Conservation (phyloP, 2,888 invertebrate species). For the Alsophila aescularia region DNA sequence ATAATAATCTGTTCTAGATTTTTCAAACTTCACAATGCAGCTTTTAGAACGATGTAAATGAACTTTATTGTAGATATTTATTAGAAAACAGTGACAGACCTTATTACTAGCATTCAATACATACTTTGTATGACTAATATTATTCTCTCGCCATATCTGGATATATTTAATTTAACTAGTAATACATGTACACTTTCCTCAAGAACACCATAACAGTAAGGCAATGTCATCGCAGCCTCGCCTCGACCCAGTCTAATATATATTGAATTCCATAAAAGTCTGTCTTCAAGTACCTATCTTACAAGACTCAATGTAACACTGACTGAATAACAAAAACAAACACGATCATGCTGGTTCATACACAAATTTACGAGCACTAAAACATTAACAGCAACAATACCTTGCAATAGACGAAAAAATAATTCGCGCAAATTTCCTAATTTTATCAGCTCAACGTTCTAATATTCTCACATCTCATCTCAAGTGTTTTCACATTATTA, state of each 20-base stretch:
- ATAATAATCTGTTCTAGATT: too few relatives aligned
- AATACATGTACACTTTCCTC: too few relatives aligned
- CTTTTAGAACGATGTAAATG: too few relatives aligned
- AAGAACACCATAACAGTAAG: not conserved
- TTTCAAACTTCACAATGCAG: too few relatives aligned
- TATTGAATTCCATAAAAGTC: slow-evolving; percentile 1
- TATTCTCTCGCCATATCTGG: too few relatives aligned
- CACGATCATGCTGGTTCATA: slow-evolving; percentile 8
- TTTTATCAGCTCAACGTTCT: slow-evolving; percentile 42
- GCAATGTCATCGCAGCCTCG: slow-evolving; percentile 15
- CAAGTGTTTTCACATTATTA: slow-evolving; percentile 43
- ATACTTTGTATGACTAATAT: too few relatives aligned
- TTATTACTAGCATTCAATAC: too few relatives aligned
- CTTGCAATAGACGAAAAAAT: slow-evolving; percentile 38
- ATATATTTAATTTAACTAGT: too few relatives aligned
- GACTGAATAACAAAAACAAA: slow-evolving; percentile 11
- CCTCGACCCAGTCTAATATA: slow-evolving; percentile 2
- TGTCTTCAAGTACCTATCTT: slow-evolving; percentile 9
- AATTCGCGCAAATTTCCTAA: slow-evolving; percentile 36
- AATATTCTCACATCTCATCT: slow-evolving; percentile 55
- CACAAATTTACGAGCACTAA: slow-evolving; percentile 13
- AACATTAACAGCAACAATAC: slow-evolving; percentile 40
- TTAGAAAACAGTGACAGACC: too few relatives aligned
- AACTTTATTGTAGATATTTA: too few relatives aligned
- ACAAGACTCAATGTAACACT: slow-evolving; percentile 22